These are phyloP conservation scores for Pollenia labialis DNA, from an alignment of 2,888 invertebrate species.

Conservation along the genomic window DNA sequence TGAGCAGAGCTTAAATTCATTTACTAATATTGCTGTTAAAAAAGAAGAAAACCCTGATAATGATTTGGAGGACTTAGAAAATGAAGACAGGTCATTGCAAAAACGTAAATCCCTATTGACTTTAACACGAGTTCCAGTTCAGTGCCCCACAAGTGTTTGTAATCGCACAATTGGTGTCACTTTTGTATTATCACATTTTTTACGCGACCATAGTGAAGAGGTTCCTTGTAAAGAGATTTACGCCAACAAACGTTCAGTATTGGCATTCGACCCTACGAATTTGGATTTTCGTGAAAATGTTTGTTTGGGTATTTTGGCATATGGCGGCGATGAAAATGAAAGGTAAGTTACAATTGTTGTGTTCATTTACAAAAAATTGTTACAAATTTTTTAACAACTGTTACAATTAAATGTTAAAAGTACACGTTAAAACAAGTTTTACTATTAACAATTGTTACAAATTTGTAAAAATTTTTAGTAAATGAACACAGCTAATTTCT, in stretches of 20 bases:
- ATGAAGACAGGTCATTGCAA: conserved; percentile 62
- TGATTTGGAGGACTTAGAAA: neutral
- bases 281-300: conserved; percentile 76
- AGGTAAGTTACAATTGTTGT: conserved; percentile 65
- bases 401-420: no score
- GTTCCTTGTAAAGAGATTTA: conserved; percentile 77
- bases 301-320: conserved; percentile 78
- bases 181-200: conserved; percentile 78
- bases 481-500: no score
- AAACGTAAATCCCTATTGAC: conserved; percentile 74
- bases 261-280: conserved; percentile 75
- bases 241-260: conserved; percentile 73
- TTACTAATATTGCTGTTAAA: neutral
- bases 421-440: no score
- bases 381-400: no score
- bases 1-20: conserved; percentile 25
- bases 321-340: conserved; percentile 76
- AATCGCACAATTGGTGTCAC: conserved; percentile 77
- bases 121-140: conserved; percentile 77
- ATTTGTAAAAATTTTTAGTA: no score
- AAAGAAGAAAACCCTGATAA: neutral
- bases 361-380: no score
- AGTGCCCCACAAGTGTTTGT: conserved; percentile 78
- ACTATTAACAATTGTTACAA: no score
- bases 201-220: conserved; percentile 77